Conservation (phyloP, 2,888 invertebrate genomes). For the Diarsia dahlii region DNA sequence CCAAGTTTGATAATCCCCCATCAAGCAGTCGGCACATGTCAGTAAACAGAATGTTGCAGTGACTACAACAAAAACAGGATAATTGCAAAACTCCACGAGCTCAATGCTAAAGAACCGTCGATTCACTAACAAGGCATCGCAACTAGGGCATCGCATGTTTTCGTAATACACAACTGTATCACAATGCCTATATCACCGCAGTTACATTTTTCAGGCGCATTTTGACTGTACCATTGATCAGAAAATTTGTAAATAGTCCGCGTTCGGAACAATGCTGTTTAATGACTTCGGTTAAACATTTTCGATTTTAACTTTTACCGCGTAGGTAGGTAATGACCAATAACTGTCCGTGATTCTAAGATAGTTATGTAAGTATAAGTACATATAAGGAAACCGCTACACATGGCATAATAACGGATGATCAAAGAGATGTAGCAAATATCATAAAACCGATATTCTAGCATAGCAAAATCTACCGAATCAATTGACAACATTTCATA, state of each 20-base stretch:
- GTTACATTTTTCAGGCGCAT: slow-evolving; percentile 68
- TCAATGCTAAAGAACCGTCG: slow-evolving; percentile 25
- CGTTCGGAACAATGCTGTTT: slow-evolving; percentile 78
- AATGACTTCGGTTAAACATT: slow-evolving; percentile 67
- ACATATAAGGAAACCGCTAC: not conserved
- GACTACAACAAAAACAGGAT: slow-evolving; percentile 29
- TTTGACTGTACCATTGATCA: slow-evolving; percentile 72
- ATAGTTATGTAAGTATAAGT: not conserved
- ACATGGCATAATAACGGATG: not conserved
- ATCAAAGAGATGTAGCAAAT: too few relatives aligned
- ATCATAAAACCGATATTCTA: not conserved
- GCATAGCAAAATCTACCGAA: not conserved
- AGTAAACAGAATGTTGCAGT: slow-evolving; percentile 21
- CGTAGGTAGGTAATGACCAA: not conserved
- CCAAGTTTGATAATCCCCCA: not conserved
- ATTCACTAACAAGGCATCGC: slow-evolving; percentile 38
- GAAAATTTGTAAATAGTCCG: slow-evolving; percentile 77
- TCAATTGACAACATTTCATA: too few relatives aligned
- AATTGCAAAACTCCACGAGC: slow-evolving; percentile 36
- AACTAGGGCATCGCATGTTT: slow-evolving; percentile 65
- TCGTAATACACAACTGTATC: slow-evolving; percentile 61
- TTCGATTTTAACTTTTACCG: slow-evolving; percentile 30
- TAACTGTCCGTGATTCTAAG: not conserved
- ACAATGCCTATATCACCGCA: slow-evolving; percentile 53
- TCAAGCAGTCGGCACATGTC: not conserved